Base-by-base conservation (phyloP, 2,113 vertebrate species). In the Ochotona princeps region DNA sequence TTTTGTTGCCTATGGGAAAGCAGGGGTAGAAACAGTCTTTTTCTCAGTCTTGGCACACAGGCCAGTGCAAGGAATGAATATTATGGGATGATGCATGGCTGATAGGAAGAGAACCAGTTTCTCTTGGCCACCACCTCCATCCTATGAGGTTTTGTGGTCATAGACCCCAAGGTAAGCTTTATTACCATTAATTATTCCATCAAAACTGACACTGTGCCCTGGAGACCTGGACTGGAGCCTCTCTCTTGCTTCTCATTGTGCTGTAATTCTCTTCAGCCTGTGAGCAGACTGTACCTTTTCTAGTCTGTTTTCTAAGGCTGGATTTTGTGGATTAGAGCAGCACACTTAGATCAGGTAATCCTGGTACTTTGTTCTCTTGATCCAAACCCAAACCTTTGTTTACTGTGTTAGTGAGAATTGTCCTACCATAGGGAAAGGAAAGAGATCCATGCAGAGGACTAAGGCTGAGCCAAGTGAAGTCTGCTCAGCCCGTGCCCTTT, bases 151-250 rank as follows among this genome's bases (percentile, higher is more conserved):
- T 61, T 83, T 51, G 61, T 87, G 89, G 30, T 25, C 12, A 72
- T 10, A 92, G 63, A 90, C 7, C 13, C 81, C 80, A 89, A 92
- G 47, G 13, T 21, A 66, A 51, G 25, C 28, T 80, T 92, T 86
- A 73, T 75, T 51, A 44, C 51, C 51, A 57, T 85, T 63, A 69
- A 2, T 26, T 44, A 17, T 85, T 94, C 57, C 67, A 28, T 14
- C 30, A 13, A 81, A 74, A 51, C 26, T 60, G 70, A 14, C 75
- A 74, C 8, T 3, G 32, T 72, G 10, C 25, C 12, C 51, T 83
- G 72, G 35, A 91, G 67, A 93, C 70, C 13, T 67, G 70, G 32
- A 30, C 20, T 51, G 2, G 38, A n/a, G 23, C 32, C 7, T 82
- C 30, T 91, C 73, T 26, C 8, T 76, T 89, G 30, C 44, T 85